These are phyloP conservation scores for Brachycybe producta DNA, from an alignment of 2,888 invertebrate species.

Conservation along the genomic window DNA sequence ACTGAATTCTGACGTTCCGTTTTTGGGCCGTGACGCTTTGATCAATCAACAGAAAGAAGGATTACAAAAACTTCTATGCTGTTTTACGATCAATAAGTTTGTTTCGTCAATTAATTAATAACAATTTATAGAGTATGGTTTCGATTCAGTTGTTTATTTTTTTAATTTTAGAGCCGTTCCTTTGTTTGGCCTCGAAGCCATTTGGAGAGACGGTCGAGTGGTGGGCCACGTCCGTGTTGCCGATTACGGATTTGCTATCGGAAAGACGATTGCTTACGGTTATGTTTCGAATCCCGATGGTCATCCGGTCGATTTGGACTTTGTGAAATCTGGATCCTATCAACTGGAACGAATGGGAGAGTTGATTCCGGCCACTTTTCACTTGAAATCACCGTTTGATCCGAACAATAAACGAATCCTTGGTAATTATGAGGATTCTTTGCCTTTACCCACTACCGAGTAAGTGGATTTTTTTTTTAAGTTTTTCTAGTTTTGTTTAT, in stretches of 20 bases:
- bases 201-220: slow-evolving; percentile 50
- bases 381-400: slow-evolving; percentile 68
- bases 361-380: slow-evolving; percentile 52
- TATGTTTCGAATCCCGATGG: slow-evolving; percentile 36
- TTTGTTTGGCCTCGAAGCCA: slow-evolving; percentile 73
- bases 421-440: slow-evolving; percentile 40
- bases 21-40: slow-evolving; percentile 60
- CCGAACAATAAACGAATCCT: slow-evolving; percentile 57
- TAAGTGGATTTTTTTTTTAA: too few species aligned
- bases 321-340: slow-evolving; percentile 55
- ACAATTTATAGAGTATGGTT: neutral
- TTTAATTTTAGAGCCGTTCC: slow-evolving; percentile 43
- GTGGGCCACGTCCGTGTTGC: slow-evolving; percentile 71
- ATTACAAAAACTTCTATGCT: slow-evolving; percentile 50
- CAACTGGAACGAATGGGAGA: slow-evolving; percentile 68
- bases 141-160: slow-evolving; percentile 15
- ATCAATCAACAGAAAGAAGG: slow-evolving; percentile 52
- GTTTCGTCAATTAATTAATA: slow-evolving; percentile 15
- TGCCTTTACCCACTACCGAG: too few species aligned
- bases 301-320: slow-evolving; percentile 47
- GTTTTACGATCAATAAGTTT: slow-evolving; percentile 34
- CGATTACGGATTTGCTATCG: slow-evolving; percentile 55
- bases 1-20: slow-evolving; percentile 50
- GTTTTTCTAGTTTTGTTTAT: too few species aligned
- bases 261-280: slow-evolving; percentile 48